These are phyloP conservation scores for Sphinx pinastri DNA, from an alignment of 2,888 invertebrate species.

Conservation along the genomic window DNA sequence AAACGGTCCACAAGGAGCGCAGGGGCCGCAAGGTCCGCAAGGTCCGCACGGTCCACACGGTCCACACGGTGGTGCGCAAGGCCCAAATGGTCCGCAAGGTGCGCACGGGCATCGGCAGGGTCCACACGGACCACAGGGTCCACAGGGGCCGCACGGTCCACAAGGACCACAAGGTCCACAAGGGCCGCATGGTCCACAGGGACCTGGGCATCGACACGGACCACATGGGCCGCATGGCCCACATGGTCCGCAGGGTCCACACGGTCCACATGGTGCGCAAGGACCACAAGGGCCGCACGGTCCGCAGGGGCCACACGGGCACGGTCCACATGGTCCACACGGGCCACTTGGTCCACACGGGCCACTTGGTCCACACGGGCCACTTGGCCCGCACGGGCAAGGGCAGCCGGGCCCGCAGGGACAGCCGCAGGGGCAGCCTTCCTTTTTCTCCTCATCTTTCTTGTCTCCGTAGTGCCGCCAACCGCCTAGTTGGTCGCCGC, in stretches of 20 bases:
- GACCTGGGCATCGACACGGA: slow-evolving; percentile 46
- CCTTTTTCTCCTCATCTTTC: slow-evolving; percentile 51
- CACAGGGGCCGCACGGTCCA: slow-evolving; percentile 44
- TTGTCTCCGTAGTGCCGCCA: slow-evolving; percentile 54
- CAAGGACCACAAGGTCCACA: slow-evolving; percentile 50
- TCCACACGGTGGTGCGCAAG: slow-evolving; percentile 30
- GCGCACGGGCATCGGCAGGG: slow-evolving; percentile 43
- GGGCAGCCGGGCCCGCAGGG: slow-evolving; percentile 38
- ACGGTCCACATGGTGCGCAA: slow-evolving; percentile 40
- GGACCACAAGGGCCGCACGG: slow-evolving; percentile 57
- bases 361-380: slow-evolving; percentile 38
- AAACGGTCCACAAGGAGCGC: slow-evolving; percentile 40
- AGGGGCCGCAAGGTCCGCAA: slow-evolving; percentile 46
- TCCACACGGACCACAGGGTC: slow-evolving; percentile 39
- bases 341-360: slow-evolving; percentile 38
- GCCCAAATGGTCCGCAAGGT: slow-evolving; percentile 42
- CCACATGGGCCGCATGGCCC: slow-evolving; percentile 40
- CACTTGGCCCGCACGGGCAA: slow-evolving; percentile 38
- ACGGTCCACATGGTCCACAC: slow-evolving; percentile 42
- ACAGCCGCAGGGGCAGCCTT: slow-evolving; percentile 44
- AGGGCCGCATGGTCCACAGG: slow-evolving; percentile 48
- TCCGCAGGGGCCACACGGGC: slow-evolving; percentile 55
- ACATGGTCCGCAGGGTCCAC: slow-evolving; percentile 45
- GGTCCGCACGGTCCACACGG: slow-evolving; percentile 43
- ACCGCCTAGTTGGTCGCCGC: slow-evolving; percentile 53